phyloP scores from a whole-genome alignment of 2,113 vertebrate species.

The Peromyscus maniculatus region DNA sequence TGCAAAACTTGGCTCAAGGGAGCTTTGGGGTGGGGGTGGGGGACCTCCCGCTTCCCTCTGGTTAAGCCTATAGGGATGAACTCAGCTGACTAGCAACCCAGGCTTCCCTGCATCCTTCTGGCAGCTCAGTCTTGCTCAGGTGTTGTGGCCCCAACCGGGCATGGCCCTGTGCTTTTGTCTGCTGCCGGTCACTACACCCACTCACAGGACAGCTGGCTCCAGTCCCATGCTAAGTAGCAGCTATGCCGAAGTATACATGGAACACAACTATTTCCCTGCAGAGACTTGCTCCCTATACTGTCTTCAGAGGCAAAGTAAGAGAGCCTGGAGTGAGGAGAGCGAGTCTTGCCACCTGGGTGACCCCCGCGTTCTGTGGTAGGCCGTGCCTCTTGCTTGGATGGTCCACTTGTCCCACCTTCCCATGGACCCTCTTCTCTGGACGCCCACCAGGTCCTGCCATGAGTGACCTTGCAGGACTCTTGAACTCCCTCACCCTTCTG shows the following conservation, averaged over 20 bases:
- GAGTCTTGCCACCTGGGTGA: not conserved
- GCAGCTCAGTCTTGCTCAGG: not conserved
- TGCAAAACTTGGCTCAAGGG: not conserved
- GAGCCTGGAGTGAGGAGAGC: not conserved
- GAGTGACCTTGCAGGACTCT: not conserved
- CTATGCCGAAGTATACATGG: not conserved
- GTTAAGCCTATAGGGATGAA: not conserved
- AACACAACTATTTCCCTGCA: not conserved
- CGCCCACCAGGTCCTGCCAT: not conserved
- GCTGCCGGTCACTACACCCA: not conserved
- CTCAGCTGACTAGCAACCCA: not conserved
- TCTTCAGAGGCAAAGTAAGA: not conserved
- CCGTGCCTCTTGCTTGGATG: not conserved
- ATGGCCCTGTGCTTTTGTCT: not conserved
- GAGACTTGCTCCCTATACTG: not conserved
- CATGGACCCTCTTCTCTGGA: not conserved
- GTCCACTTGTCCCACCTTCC: fast-evolving
- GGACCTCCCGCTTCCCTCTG: not conserved
- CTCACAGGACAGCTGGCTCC: not conserved
- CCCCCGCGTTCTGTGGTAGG: not conserved
- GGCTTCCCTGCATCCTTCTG: not conserved
- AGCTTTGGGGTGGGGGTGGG: not conserved
- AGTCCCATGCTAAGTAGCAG: not conserved
- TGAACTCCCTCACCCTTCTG: not conserved
- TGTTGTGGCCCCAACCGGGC: no score